Evolutionary conservation across 2,113 vertebrate genomes (phyloP), one percentile per base, ranked within the genome.

Genomic region (Poeciliopsis retropinna): DNA sequence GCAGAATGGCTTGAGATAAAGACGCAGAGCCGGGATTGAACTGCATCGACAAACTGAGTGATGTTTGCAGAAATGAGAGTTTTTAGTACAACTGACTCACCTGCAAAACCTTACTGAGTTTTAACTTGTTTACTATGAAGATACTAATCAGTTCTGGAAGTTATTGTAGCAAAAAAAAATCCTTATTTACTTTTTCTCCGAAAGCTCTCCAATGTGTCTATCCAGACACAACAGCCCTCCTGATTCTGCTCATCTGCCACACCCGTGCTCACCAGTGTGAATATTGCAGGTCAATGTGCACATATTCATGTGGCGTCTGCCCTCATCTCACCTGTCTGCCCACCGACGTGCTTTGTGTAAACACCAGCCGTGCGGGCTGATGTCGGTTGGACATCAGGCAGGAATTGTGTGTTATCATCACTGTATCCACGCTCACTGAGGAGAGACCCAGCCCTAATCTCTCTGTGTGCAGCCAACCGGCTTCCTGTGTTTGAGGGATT

Each of bases 241-340:
- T 79, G 39, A 76, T 79, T 68, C 30, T 78, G 75, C 70, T 78
- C 82, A 75, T 79, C 78, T 85, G 89, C 92, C 92, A 91, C 92
- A 92, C 92, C 92, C 92, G 87, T 87, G 82, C 86, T 80, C 80
- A 80, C 75, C 78, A 88, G 85, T 85, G 88, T 80, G 87, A 88
- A 89, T 86, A 79, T 32, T 63, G 70, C 70, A 72, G 64, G 82
- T 57, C 79, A 25, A 73, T 57, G 51, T 54, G 51, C 51, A 54
- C 85, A 87, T 87, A 87, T 87, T 72, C 81, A 61, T 32, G 6
- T 73, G 30, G 39, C 31, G 61, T 62, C 64, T 77, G 70, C 25
- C 31, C 71, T 57, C 28, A 11, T 72, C 37, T 13, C 61, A 37
- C 61, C 44, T 64, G 64, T 34, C 32, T 64, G 31, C 62, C 61